Evolutionary conservation across 2,797 vertebrate species (phyloP).

Genomic region (Loriculus beryllinus): DNA sequence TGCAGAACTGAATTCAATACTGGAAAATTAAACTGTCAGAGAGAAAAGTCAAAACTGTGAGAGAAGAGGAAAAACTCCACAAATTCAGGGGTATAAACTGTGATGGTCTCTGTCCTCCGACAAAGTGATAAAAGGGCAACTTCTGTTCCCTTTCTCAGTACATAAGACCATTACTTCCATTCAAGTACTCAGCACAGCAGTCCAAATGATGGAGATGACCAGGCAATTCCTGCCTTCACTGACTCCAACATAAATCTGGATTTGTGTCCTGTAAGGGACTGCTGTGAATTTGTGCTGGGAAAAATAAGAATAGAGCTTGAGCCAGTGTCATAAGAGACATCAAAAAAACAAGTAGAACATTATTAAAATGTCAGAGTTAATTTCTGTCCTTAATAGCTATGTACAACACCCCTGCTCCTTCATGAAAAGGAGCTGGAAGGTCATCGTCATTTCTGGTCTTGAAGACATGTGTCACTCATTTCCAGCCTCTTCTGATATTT

Average conservation of each 20-base stretch:
- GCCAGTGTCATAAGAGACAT: background rate
- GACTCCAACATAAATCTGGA: background rate
- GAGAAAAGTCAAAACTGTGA: background rate
- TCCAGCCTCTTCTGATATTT: slow-evolving; percentile 65
- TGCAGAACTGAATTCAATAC: background rate
- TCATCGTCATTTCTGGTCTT: slow-evolving; percentile 64
- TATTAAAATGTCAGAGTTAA: slow-evolving; percentile 34
- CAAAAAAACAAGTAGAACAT: background rate
- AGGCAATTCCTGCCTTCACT: background rate
- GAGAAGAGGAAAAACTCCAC: fast-evolving
- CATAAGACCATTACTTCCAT: background rate
- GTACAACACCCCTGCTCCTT: background rate
- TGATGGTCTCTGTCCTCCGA: background rate
- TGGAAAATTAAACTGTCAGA: background rate
- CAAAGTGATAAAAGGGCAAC: background rate
- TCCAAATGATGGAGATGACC: background rate
- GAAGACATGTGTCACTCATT: slow-evolving; percentile 68
- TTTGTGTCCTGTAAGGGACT: background rate
- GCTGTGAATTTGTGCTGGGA: background rate
- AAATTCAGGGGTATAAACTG: background rate
- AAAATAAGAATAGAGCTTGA: slow-evolving; percentile 12
- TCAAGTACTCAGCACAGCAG: background rate
- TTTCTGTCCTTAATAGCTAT: slow-evolving; percentile 22
- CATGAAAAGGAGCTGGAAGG: slow-evolving; percentile 32
- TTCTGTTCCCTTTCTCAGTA: background rate